phyloP scores from a whole-genome alignment of 2,797 vertebrate genomes.

The Spondyliosoma cantharus region DNA sequence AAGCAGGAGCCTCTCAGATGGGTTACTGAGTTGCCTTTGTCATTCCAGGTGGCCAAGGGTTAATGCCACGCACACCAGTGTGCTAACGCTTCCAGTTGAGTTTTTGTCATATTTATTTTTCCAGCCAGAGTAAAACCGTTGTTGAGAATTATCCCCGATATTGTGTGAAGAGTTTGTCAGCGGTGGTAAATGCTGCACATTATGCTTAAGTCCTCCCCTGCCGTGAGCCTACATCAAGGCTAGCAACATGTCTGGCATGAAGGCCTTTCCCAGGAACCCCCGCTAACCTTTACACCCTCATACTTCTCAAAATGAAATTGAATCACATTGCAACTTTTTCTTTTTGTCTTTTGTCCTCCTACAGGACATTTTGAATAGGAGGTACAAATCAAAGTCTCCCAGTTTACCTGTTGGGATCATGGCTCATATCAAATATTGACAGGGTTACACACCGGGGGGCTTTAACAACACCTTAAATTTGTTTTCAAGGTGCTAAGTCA shows the following conservation, averaged over 20 bases:
- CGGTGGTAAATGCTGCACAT: conserved; percentile 18
- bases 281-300: conserved; percentile 11
- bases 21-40: conserved; percentile 50
- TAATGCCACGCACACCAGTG: conserved; percentile 61
- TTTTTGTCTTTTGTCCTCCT: conserved; percentile 13
- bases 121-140: conserved; percentile 58
- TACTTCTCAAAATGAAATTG: conserved; percentile 47
- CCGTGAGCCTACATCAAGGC: conserved; percentile 32
- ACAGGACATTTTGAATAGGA: conserved; percentile 40
- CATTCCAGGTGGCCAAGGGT: conserved; percentile 62
- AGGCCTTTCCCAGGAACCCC: conserved; percentile 43
- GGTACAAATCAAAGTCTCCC: conserved; percentile 46
- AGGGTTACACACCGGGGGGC: conserved; percentile 23
- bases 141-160: conserved; percentile 45
- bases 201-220: conserved; percentile 13
- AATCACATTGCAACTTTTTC: not conserved
- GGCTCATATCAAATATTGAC: conserved; percentile 37
- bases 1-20: conserved; percentile 57
- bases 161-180: conserved; percentile 43
- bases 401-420: conserved; percentile 46
- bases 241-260: conserved; percentile 22
- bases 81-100: conserved; percentile 47
- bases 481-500: conserved; percentile 52
- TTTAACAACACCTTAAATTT: conserved; percentile 44
- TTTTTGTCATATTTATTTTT: conserved; percentile 74